Percentiles rank a stretch among this genome's conserved stretches.
These are phyloP conservation scores for Parauchenoglanis ngamensis DNA, from an alignment of 2,797 vertebrate species.

Conservation along the genomic window DNA sequence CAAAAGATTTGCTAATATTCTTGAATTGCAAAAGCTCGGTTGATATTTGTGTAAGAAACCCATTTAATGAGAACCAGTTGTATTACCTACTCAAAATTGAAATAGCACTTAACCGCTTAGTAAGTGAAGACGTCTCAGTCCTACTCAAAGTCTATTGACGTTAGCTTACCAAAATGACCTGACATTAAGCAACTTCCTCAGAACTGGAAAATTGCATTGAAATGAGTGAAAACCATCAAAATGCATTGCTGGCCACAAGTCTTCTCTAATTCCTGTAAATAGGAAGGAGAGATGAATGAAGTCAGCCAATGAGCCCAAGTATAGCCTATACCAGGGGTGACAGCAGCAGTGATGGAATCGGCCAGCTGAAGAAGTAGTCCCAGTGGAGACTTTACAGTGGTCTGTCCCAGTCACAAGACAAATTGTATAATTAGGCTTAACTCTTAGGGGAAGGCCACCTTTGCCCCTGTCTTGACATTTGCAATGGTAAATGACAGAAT, in stretches of 20 bases:
- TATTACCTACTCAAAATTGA: background rate
- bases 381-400: conserved; percentile 74
- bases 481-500: conserved; percentile 76
- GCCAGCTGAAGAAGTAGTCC: conserved; percentile 72
- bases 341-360: conserved; percentile 74
- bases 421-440: conserved; percentile 81
- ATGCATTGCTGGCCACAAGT: conserved; percentile 12
- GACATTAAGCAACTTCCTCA: conserved; percentile 6
- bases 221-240: background rate
- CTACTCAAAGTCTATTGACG: background rate
- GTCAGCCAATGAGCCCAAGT: conserved; percentile 32
- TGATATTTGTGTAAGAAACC: background rate
- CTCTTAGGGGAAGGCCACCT: conserved; percentile 76
- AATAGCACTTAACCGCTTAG: background rate
- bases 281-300: conserved; percentile 45
- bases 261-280: conserved; percentile 36
- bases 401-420: conserved; percentile 78
- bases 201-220: background rate
- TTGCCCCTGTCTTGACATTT: conserved; percentile 75
- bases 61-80: background rate
- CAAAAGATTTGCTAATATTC: background rate
- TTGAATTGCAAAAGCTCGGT: background rate
- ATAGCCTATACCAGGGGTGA: conserved; percentile 45
- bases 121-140: background rate
- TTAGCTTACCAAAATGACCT: background rate